Evolutionary conservation across 2,797 vertebrate genomes (phyloP), one percentile per base, ranked within the genome.

Genomic region (Lateolabrax maculatus): DNA sequence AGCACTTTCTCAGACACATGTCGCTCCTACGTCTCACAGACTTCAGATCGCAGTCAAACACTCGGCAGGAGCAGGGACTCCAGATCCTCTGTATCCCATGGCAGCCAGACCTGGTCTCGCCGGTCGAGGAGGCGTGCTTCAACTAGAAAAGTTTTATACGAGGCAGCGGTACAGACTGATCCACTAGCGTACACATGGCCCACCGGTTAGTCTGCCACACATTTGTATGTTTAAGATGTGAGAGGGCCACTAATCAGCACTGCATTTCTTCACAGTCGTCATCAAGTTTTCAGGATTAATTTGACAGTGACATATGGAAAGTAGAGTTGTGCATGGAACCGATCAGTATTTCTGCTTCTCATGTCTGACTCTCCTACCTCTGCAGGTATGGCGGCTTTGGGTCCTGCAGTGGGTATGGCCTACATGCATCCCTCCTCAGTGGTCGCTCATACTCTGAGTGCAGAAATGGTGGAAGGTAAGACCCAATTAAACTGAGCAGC

Each of bases 401-500:
- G 85, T 43, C 91, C 93, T 0, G 55, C 91, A 0, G 7, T 58
- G 4, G 92, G 88, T 37, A 70, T 78, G 43, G 39, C 89, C 57
- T 94, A 93, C 3, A 1, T 93, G 8, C 95, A 96, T 39, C 94
- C 96, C 0, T 64, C 77, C 0, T 94, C 95, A 1, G 10, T 95
- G 7, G 88, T 94, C 62, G 85, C 91, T 18, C 95, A 95, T 0
- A 0, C 89, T 0, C 3, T 97, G 86, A 95, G 95, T 13, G 78
- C 77, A 18, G 97, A 97, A 0, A 80, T 92, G 6, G 58, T 97
- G 21, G 96, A 98, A 95, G 97, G 98, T 98, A 94, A 83, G 80
- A 77, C 0, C 2, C 34, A 55, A 9, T 43, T 9, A 49, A 68
- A 67, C 18, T 15, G 9, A 23, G 1, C 7, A 37, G n/a, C 23